A percentile compares a stretch with the other conserved stretches of the same genome.
Conservation (phyloP, 1,140 invertebrate genomes). For the Propsilocerus akamusi region DNA sequence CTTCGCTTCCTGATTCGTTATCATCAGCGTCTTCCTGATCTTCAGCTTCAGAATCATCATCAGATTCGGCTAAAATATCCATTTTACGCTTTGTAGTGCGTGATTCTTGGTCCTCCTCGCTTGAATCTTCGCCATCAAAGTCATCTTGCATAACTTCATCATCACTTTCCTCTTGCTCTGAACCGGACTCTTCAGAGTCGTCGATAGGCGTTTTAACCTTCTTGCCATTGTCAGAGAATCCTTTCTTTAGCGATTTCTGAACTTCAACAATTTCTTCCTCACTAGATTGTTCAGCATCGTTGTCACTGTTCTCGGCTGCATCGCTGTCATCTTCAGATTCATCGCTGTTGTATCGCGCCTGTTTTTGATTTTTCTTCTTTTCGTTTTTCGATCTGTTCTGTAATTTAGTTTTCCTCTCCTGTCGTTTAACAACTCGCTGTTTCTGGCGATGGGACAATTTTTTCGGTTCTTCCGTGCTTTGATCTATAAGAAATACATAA, state of each 20-base stretch:
- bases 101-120: conserved; percentile 10
- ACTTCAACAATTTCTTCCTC: neutral
- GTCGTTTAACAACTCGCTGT: conserved; percentile 38
- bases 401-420: conserved; percentile 32
- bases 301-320: neutral
- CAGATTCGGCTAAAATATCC: conserved; percentile 10
- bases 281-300: neutral
- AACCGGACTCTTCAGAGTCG: conserved; percentile 6
- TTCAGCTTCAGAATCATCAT: conserved; percentile 15
- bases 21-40: conserved; percentile 15
- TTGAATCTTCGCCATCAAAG: conserved; percentile 10
- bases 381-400: conserved; percentile 26
- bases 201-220: conserved; percentile 5
- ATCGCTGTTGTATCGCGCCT: conserved; percentile 14
- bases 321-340: conserved; percentile 11
- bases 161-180: conserved; percentile 10
- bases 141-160: conserved; percentile 9
- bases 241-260: neutral
- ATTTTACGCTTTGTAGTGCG: conserved; percentile 1
- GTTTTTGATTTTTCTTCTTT: conserved; percentile 17
- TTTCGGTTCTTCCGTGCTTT: conserved; percentile 28
- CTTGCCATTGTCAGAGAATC: neutral
- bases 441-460: conserved; percentile 47
- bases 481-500: conserved; percentile 11
- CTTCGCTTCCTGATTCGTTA: conserved; percentile 12